Evolutionary conservation across 64 coral and sea anemone species (phyloP).

Genomic region (Pocillopora damicornis): DNA sequence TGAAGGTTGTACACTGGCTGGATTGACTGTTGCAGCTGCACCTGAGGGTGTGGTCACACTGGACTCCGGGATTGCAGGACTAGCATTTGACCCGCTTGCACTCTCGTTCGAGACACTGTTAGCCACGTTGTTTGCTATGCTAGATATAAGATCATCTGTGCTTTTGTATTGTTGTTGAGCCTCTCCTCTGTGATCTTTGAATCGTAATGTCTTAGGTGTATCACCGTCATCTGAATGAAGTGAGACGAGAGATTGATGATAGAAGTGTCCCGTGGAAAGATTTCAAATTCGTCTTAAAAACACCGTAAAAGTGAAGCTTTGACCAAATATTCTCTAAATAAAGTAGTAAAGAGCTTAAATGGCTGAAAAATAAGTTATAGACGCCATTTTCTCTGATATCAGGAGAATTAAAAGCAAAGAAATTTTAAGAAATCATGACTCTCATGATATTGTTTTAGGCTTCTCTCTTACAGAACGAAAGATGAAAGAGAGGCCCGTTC

Average conservation of each 20-base stretch:
- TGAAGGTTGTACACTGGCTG: background rate
- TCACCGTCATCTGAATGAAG: conserved; percentile 34
- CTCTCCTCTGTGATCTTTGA: conserved; percentile 11
- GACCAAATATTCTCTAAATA: no score
- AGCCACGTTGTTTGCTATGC: background rate
- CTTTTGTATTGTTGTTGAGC: background rate
- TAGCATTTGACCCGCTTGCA: background rate
- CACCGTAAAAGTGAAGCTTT: no score
- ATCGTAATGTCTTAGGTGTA: conserved; percentile 18
- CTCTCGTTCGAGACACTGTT: background rate
- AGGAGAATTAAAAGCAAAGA: no score
- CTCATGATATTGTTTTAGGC: no score
- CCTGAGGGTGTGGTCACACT: background rate
- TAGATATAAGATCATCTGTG: background rate
- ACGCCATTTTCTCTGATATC: no score
- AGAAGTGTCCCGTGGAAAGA: no score
- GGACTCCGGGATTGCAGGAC: background rate
- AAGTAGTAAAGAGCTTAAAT: no score
- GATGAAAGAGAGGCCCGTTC: no score
- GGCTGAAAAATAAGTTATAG: no score
- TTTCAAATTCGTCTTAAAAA: no score
- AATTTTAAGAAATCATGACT: no score
- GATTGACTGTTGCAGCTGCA: background rate
- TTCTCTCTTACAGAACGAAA: no score
- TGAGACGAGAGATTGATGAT: background rate